These are phyloP conservation scores for Acyrthosiphon pisum DNA, from an alignment of 1,140 invertebrate species.

Conservation along the genomic window DNA sequence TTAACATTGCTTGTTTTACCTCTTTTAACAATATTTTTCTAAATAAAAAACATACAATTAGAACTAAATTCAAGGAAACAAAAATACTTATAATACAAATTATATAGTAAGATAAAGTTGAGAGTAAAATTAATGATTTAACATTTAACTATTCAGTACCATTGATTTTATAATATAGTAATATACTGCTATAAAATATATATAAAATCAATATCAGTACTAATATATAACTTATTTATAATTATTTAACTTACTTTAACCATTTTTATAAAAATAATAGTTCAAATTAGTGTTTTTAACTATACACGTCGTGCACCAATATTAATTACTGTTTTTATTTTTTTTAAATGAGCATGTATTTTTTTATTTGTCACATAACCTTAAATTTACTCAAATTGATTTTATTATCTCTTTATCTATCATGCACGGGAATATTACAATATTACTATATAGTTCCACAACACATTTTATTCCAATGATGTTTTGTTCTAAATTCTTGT, in stretches of 20 bases:
- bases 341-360: neutral
- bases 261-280: neutral
- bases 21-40: conserved; percentile 33
- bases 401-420: neutral
- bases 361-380: neutral
- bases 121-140: neutral
- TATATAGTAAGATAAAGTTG: neutral
- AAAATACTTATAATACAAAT: neutral
- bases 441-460: too few species aligned
- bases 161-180: too few species aligned
- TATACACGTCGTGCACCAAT: neutral
- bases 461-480: too few species aligned
- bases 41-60: neutral
- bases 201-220: neutral
- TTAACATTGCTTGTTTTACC: conserved; percentile 53
- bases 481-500: too few species aligned
- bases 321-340: neutral
- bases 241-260: neutral
- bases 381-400: neutral
- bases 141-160: neutral
- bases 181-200: too few species aligned
- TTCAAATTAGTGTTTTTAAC: neutral
- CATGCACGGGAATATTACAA: too few species aligned
- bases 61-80: neutral
- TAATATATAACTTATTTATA: neutral